Evolutionary conservation across 2,888 invertebrate genomes (phyloP), one percentile per base, ranked within the genome.

Genomic region (Tenthredo amoena): DNA sequence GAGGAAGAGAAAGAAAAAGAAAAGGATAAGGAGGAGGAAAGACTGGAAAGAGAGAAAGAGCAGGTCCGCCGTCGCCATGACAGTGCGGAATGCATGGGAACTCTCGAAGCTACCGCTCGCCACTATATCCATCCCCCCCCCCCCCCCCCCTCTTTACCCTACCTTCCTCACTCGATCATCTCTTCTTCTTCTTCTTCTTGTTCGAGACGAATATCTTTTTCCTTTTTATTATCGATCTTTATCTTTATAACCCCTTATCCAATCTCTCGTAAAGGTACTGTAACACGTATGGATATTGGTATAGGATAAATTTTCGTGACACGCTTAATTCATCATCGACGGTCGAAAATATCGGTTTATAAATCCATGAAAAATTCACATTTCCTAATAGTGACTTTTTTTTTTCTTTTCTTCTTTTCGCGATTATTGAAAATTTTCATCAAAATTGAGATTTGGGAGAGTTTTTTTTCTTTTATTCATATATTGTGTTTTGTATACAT

Each of bases 21-120:
- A 55, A 71, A 86, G 84, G 86, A 86, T 84, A 87, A 87, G 88
- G 85, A 77, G 86, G 62, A 58, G 86, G 85, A 87, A 89, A 88
- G 90, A 87, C 90, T 87, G 86, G 84, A 86, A 86, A 86, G 88
- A 87, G 88, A 85, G 83, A 87, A 58, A 79, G 87, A 86, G 87
- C 89, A 89, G 90, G 87, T 90, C 89, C 89, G 85, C 85, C 90
- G 89, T 91, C 91, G 92, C 91, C 93, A 91, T 93, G 92, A 92
- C 92, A 90, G 91, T 91, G 91, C 92, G 91, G 92, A 92, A 93
- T 93, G 92, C 92, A 92, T 93, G 92, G 92, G 92, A 93, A 92
- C 92, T 90, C 34, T 62, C 90, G 88, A 90, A 91, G 91, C 92
- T 92, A 92, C 92, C 91, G 90, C 89, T 89, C 88, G 86, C 85